Conservation (phyloP, 1,140 invertebrate genomes). For the Octopus sinensis region DNA sequence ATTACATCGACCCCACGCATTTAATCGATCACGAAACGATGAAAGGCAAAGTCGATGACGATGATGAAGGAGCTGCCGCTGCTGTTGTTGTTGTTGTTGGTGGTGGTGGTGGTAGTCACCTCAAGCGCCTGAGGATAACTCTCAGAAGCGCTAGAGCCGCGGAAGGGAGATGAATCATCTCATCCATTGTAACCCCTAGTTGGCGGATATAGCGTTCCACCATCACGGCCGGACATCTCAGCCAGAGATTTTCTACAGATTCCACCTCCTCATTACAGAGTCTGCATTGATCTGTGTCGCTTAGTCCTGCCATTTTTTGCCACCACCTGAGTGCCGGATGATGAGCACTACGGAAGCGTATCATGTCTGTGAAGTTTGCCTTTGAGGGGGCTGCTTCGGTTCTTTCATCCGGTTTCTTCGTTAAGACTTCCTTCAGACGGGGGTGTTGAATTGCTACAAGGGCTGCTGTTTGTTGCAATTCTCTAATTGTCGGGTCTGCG, state of each 20-base stretch:
- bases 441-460: neutral
- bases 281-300: neutral
- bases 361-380: neutral
- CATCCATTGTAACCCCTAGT: neutral
- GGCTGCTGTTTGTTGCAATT: neutral
- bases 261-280: neutral
- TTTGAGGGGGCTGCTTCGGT: neutral
- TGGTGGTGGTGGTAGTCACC: neutral
- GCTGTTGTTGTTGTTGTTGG: neutral
- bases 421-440: neutral
- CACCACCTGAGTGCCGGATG: neutral
- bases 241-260: slow-evolving; percentile 1
- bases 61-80: neutral
- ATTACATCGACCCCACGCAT: too few relatives aligned
- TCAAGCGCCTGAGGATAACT: slow-evolving; percentile 3
- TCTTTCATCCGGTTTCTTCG: neutral
- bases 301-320: neutral
- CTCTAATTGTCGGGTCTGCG: neutral
- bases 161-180: neutral
- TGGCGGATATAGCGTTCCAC: neutral
- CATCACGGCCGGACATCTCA: neutral
- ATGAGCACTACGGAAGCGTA: neutral
- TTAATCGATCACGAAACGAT: too few relatives aligned
- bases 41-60: too few relatives aligned
- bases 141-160: neutral